Evolutionary conservation across 1,140 invertebrate genomes (phyloP), one percentile per base, ranked within the genome.

Genomic region (Luehdorfia chinensis): DNA sequence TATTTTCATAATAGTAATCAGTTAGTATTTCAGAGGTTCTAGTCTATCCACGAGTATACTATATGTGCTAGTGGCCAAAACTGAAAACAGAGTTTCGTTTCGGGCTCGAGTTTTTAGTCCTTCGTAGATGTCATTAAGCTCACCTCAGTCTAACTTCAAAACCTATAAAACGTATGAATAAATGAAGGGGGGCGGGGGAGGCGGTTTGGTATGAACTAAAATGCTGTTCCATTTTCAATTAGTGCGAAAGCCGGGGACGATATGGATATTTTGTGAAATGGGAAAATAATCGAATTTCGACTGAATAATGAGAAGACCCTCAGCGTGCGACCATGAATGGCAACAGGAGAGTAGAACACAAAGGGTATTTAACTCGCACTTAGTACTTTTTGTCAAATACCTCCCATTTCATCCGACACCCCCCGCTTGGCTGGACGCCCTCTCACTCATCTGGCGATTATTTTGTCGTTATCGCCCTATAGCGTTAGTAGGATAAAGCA

Each of bases 201-300:
- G n/a, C n/a, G n/a, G n/a, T n/a, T n/a, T n/a, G n/a, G n/a, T n/a
- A n/a, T n/a, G n/a, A 55, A 66, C 72, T 54, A 68, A 70, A 75
- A 69, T 50, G 54, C 58, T 65, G 60, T 65, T 65, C 75, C 66
- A 60, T 81, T 84, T 78, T 75, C 75, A 83, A 81, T 85, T 81
- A 83, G 60, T 81, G 37, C 73, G 59, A 83, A 74, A 81, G 78
- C 74, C 59, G 72, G 75, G 39, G 70, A 73, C 74, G 78, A 77
- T 81, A 84, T 85, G 75, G 78, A 83, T 85, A 85, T 85, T 81
- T 76, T 81, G 65, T 56, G 64, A 79, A 85, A 85, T 84, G 81
- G 81, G 79, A 81, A 85, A 75, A 85, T 85, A 85, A 85, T 85
- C 81, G 69, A 85, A 85, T 85, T 84, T 81, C 64, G 60, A 66